Base-by-base conservation (phyloP, 2,797 vertebrate genomes). In the Anguilla marmorata region DNA sequence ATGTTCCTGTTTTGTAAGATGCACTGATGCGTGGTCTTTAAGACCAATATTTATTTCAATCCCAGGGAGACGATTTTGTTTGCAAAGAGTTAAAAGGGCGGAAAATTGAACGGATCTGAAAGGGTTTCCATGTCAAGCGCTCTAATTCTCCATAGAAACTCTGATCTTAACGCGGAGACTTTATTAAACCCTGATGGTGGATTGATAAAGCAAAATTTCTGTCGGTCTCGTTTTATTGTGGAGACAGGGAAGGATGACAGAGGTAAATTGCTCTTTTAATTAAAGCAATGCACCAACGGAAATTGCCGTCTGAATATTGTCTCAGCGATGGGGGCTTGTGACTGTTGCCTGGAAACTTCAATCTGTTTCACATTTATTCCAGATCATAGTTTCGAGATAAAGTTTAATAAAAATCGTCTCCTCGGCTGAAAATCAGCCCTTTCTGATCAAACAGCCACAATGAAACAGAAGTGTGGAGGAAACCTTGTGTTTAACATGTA, bases 401-500 rank as follows among this genome's bases (percentile, higher is more conserved):
- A 97, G 96, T 96, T 97, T 97, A 96, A 96, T 96, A 96, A 96
- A 97, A 96, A 96, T 96, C 95, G 94, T 95, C 93, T 93, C 89
- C 86, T 92, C 92, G 95, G 95, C 96, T 96, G 96, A 96, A 96
- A 97, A 92, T 93, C 94, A 94, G 94, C 92, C 94, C 95, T 93
- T 95, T 94, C 92, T 94, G 95, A 94, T 92, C 93, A 89, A 92
- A 92, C 93, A 92, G 80, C 86, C 96, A 97, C 96, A 97, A 99
- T 99, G 98, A 98, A 97, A 96, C 97, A 97, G 96, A 97, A 96
- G 96, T 94, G 96, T 95, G 96, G 95, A 97, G 96, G 97, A 96
- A 97, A 98, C 94, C 97, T 98, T 95, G 97, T 98, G 96, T 98
- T 99, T 97, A 99, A 98, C 97, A 99, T 99, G 98, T 99, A 98